phyloP scores from a whole-genome alignment of 2,113 vertebrate species.

The Myxocyprinus asiaticus region DNA sequence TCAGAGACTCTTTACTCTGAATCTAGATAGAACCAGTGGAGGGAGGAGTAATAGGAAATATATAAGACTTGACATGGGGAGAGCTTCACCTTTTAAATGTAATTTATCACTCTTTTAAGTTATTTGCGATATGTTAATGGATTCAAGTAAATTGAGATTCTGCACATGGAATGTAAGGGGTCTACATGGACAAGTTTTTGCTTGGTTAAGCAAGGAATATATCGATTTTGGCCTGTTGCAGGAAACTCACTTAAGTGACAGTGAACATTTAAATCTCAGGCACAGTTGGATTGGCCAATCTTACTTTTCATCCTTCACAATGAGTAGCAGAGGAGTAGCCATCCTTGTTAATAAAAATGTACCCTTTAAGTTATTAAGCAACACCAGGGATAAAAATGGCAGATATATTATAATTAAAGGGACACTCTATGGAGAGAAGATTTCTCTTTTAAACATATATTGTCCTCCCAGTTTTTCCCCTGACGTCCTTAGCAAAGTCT shows the following conservation, averaged over 20 bases:
- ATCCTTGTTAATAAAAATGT: background rate
- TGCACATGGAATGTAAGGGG: too few species aligned
- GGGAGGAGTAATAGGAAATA: too few species aligned
- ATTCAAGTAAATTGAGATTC: too few species aligned
- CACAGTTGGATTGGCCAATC: background rate
- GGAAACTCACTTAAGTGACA: slow-evolving; percentile 6
- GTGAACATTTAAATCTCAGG: background rate
- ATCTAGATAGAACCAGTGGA: too few species aligned
- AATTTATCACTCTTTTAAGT: too few species aligned
- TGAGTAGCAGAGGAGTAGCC: background rate
- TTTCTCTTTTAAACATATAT: slow-evolving; percentile 3
- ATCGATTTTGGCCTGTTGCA: slow-evolving; percentile 10
- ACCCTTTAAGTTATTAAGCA: background rate
- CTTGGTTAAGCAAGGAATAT: background rate
- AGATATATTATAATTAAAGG: background rate
- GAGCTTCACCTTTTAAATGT: too few species aligned
- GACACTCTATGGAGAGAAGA: background rate
- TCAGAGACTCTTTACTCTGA: too few species aligned
- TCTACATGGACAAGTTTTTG: too few species aligned
- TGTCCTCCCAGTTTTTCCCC: background rate
- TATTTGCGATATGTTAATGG: background rate
- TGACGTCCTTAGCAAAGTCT: background rate
- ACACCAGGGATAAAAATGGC: background rate
- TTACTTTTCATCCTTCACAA: slow-evolving; percentile 15
- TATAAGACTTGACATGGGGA: too few species aligned